Evolutionary conservation across 2,797 vertebrate genomes (phyloP), one percentile per base, ranked within the genome.

Genomic region (Lepilemur ruficaudatus): DNA sequence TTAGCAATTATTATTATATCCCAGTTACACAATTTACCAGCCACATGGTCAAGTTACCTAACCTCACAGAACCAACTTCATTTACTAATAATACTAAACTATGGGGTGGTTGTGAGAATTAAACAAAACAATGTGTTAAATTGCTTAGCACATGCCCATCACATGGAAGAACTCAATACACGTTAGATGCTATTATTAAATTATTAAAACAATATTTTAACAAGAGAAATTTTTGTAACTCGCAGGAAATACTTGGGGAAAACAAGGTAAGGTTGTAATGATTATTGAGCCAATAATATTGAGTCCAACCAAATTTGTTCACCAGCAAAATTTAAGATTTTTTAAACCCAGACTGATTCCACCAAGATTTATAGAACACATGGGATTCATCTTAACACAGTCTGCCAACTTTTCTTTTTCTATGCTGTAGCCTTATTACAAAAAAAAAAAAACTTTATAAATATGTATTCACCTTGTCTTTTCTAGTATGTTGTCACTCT

Each of bases 271-370:
- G 1, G 15, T 50, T 76, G 38, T 70, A 89, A 89, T 4, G 7
- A 61, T 89, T 93, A 10, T 25, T 55, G 7, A 91, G 8, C 46
- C 69, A 86, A 52, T 75, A 90, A 81, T 73, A 82, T 7, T 70
- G 55, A 72, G 30, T 59, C 52, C 80, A 86, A 28, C 92, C 43
- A 92, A 88, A 96, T 89, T n/a, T 91, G 13, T 93, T 86, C 70
- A 83, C 57, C 57, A 67, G 25, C n/a, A 94, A 73, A 86, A 91
- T 55, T 48, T 75, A 83, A 91, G 43, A n/a, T 11, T 87, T 90
- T 81, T 38, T 35, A 67, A 97, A 92, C 23, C 23, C 35, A 75
- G 38, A 72, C 11, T 55, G 57, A 91, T 46, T 90, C 20, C 59
- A 95, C 30, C 35, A 67, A 84, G 20, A 96, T 38, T 94, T 22